These are phyloP conservation scores for Megaptera novaeangliae DNA, from an alignment of 2,113 vertebrate species.

Conservation along the genomic window DNA sequence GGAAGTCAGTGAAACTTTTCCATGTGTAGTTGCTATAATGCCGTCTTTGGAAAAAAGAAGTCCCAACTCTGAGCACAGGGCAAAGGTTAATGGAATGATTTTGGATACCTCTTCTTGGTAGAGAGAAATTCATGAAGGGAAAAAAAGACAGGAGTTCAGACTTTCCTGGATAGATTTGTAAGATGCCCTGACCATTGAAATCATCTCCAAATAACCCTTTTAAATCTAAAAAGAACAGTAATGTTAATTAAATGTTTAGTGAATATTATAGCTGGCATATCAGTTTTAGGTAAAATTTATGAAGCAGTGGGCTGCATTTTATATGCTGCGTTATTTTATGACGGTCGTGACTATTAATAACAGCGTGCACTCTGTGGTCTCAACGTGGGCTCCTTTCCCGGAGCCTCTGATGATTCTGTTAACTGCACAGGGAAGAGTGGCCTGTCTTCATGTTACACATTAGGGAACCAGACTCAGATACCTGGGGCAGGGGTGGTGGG, in stretches of 20 bases:
- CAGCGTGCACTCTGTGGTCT: not conserved
- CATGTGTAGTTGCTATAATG: not conserved
- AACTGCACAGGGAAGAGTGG: not conserved
- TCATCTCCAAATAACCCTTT: constrained; percentile 33
- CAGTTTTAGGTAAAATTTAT: constrained; percentile 51
- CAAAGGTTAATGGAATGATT: constrained; percentile 4
- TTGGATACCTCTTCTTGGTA: not conserved
- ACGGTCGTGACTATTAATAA: constrained; percentile 18
- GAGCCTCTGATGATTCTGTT: not conserved
- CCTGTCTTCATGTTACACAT: not conserved
- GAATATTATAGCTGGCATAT: constrained; percentile 26
- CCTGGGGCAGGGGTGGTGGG: not conserved
- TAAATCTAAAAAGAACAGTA: constrained; percentile 32
- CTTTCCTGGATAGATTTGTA: not conserved
- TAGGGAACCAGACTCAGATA: not conserved
- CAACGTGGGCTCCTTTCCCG: not conserved
- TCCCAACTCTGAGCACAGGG: not conserved
- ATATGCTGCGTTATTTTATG: not conserved
- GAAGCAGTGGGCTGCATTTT: constrained; percentile 33
- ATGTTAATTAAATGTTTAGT: constrained; percentile 62
- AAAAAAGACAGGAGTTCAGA: not conserved
- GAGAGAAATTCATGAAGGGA: not conserved
- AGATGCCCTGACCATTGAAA: not conserved
- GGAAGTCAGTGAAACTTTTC: not conserved
- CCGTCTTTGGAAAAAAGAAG: not conserved